Percentiles rank a stretch among this genome's conserved stretches.
Evolutionary conservation across 2,797 vertebrate species (phyloP).

Genomic region (Sebastes oblongus): DNA sequence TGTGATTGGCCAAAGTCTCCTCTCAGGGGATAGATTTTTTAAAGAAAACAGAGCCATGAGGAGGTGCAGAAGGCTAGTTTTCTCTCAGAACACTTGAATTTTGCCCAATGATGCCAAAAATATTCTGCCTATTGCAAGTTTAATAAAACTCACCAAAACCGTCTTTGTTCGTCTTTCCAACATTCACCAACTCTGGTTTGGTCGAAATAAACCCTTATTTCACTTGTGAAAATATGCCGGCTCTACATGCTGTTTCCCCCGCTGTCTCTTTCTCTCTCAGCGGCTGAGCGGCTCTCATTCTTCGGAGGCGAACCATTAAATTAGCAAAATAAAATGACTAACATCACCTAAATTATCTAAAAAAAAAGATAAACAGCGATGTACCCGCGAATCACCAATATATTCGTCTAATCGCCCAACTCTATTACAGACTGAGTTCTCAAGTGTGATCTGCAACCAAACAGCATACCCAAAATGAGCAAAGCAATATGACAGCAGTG

Average conservation of each 20-base stretch:
- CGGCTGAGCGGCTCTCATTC: neutral
- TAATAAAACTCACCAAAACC: too few species aligned
- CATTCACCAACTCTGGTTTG: neutral
- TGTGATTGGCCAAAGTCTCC: neutral
- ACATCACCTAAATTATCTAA: neutral
- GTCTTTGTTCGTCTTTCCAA: neutral
- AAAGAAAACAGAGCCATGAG: neutral
- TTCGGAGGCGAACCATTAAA: neutral
- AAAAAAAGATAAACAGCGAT: neutral
- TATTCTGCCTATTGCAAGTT: too few species aligned
- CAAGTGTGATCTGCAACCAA: neutral
- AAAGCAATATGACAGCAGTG: slow-evolving; percentile 46
- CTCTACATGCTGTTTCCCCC: neutral
- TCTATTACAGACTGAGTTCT: neutral
- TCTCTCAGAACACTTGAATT: neutral
- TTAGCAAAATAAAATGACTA: neutral
- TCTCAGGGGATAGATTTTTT: too few species aligned
- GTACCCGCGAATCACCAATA: neutral
- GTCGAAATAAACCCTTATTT: neutral
- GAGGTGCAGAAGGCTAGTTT: neutral
- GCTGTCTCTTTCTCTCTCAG: neutral
- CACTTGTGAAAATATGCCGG: neutral
- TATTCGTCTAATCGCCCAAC: neutral
- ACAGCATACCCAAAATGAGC: slow-evolving; percentile 7
- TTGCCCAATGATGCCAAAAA: neutral